A percentile compares a stretch with the other conserved stretches of the same genome.
Conservation (phyloP, 2,113 vertebrate species). For the Dinomys branickii region DNA sequence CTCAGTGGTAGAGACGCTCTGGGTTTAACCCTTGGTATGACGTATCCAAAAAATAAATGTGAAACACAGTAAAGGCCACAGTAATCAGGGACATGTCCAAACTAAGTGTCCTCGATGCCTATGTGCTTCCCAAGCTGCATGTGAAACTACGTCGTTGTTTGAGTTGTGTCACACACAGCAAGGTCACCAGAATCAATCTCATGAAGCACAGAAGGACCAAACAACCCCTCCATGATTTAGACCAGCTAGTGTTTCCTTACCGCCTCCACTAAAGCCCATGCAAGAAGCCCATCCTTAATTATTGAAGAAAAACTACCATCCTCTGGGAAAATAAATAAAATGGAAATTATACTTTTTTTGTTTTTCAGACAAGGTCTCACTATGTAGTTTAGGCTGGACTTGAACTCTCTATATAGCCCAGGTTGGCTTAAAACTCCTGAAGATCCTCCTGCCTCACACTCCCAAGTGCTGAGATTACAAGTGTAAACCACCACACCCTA, state of each 20-base stretch:
- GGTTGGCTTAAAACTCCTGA: not conserved
- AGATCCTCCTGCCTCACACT: not conserved
- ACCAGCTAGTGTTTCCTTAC: not conserved
- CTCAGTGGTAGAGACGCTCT: not conserved
- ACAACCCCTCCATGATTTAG: not conserved
- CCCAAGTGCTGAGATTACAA: not conserved
- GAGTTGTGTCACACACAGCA: not conserved
- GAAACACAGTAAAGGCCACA: not conserved
- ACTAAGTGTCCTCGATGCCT: not conserved
- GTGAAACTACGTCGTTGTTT: not conserved
- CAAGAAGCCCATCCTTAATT: not conserved
- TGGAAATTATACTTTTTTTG: not conserved
- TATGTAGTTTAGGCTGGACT: not conserved
- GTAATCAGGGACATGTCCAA: not conserved
- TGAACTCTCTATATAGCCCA: not conserved
- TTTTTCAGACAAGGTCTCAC: not conserved
- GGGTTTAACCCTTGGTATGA: not conserved
- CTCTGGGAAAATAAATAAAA: not conserved
- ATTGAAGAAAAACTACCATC: not conserved
- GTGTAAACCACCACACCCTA: not conserved
- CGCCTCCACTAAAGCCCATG: not conserved
- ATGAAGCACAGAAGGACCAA: not conserved
- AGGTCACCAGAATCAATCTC: not conserved
- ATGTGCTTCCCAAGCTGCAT: not conserved
- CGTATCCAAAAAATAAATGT: not conserved